Conservation (phyloP, 2,113 vertebrate species). For the Oryzias woworae region DNA sequence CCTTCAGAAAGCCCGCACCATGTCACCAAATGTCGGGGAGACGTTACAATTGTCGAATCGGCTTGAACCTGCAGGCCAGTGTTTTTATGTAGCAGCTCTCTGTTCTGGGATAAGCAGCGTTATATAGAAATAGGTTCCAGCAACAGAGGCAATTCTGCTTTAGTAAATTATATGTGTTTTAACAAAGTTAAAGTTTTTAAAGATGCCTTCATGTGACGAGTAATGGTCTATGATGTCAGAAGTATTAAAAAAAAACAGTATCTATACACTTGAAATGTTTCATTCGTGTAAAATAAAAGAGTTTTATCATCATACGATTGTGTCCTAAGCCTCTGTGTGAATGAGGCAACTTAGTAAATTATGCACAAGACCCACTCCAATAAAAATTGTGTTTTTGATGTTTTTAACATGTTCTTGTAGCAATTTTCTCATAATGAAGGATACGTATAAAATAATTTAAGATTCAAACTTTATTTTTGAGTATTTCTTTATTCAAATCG, state of each 20-base stretch:
- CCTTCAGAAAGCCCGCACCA: slow-evolving; percentile 46
- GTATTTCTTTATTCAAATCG: too few species aligned
- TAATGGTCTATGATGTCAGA: slow-evolving; percentile 19
- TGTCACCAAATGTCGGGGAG: slow-evolving; percentile 61
- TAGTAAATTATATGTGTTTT: slow-evolving; percentile 23
- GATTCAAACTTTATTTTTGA: too few species aligned
- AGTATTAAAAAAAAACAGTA: slow-evolving; percentile 20
- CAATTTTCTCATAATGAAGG: too few species aligned
- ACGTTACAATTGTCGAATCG: slow-evolving; percentile 49
- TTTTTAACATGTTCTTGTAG: too few species aligned
- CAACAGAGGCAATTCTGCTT: slow-evolving; percentile 13
- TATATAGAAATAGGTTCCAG: slow-evolving; percentile 20
- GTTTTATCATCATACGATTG: slow-evolving; percentile 1
- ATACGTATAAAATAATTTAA: too few species aligned
- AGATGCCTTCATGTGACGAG: slow-evolving; percentile 24
- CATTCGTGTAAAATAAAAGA: slow-evolving; percentile 58
- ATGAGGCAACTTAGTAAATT: neutral
- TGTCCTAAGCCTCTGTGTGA: slow-evolving; percentile 4
- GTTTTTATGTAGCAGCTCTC: slow-evolving; percentile 19
- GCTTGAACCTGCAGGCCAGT: slow-evolving; percentile 36
- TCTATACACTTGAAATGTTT: slow-evolving; percentile 33
- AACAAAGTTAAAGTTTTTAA: slow-evolving; percentile 8
- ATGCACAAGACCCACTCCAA: too few species aligned
- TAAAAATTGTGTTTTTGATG: too few species aligned
- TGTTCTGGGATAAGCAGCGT: slow-evolving; percentile 15